A percentile compares a stretch with the other conserved stretches of the same genome.
These are phyloP conservation scores for Perca flavescens DNA, from an alignment of 2,113 vertebrate species.

Conservation along the genomic window DNA sequence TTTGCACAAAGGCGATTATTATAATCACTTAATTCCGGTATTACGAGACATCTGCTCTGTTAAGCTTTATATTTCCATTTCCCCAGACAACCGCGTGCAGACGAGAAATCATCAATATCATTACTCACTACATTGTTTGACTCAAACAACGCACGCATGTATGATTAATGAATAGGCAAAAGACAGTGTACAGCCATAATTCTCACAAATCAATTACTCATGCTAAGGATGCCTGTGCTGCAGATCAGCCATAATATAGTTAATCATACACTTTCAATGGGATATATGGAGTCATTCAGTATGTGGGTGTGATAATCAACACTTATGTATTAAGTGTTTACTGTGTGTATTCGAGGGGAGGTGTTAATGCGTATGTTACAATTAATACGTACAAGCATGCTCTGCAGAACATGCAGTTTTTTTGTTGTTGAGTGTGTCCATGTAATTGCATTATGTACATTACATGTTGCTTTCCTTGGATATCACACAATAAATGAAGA, in stretches of 20 bases:
- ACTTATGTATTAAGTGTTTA: constrained; percentile 67
- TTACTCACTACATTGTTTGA: constrained; percentile 80
- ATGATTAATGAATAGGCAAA: constrained; percentile 81
- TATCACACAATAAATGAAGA: constrained; percentile 61
- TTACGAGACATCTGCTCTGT: constrained; percentile 80
- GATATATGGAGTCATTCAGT: constrained; percentile 60
- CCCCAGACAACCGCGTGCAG: constrained; percentile 76
- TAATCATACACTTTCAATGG: constrained; percentile 73
- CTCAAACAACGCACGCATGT: constrained; percentile 69
- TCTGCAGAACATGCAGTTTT: constrained; percentile 32
- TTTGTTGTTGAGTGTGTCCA: constrained; percentile 46
- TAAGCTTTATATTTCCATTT: constrained; percentile 76
- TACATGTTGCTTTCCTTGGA: constrained; percentile 47
- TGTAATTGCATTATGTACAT: constrained; percentile 72
- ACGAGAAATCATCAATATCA: constrained; percentile 77
- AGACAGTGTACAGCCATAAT: constrained; percentile 76
- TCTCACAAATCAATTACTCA: constrained; percentile 80
- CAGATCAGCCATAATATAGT: constrained; percentile 67
- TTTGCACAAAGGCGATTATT: constrained; percentile 83
- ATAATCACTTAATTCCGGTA: constrained; percentile 82
- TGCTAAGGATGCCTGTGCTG: constrained; percentile 71
- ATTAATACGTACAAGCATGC: constrained; percentile 21
- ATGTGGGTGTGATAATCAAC: constrained; percentile 74
- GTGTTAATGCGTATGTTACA: constrained; percentile 22
- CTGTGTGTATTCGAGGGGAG: constrained; percentile 29